Base-by-base conservation (phyloP, 1,140 invertebrate genomes). In the Polypedilum vanderplanki region DNA sequence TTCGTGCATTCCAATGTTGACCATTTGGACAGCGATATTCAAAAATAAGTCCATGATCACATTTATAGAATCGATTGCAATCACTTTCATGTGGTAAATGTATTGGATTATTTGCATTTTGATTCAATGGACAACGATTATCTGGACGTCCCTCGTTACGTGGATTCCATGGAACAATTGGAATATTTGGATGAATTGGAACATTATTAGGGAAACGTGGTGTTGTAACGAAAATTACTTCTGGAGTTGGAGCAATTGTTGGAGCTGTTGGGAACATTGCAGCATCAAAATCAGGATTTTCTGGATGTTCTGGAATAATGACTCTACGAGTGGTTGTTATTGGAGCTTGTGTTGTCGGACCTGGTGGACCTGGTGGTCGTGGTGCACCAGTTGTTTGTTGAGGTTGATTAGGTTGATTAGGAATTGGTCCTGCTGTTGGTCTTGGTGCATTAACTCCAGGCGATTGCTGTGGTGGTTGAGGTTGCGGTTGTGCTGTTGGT, bases 11-110 rank as follows among this genome's bases (percentile, higher is more conserved):
- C 73, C 84, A 87, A 24, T 81, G 76, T 3, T 84, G 75, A 10
- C 78, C 79, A 3, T 76, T 57, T 0, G 83, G 80, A 77, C 86
- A 87, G 17, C 78, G 64, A 40, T 80, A 77, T 18, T 79, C 73
- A 41, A 80, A 73, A 40, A 81, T 79, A 7, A 77, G 15, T 7
- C 83, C 83, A 57, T 81, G 74, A 46, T 77, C 74, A 74, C 86
- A 86, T 67, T 81, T 79, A 76, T 85, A 86, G 77, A 84, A 87
- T 4, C 80, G 73, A 1, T 76, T 76, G 57, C 84, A 85, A 41
- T 83, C 77, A 3, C 74, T 78, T 18, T 84, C 80, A 65, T 86
- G 80, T 0, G 82, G 78, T 0, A 83, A 9, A 20, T 78, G 74
- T 7, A 76, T 73, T 57, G 12, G 46, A n/a, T 12, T 57, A 3